Percentiles rank a stretch among this genome's conserved stretches.
Conservation (phyloP, 2,113 vertebrate species). For the Corythornis madagascariensis region DNA sequence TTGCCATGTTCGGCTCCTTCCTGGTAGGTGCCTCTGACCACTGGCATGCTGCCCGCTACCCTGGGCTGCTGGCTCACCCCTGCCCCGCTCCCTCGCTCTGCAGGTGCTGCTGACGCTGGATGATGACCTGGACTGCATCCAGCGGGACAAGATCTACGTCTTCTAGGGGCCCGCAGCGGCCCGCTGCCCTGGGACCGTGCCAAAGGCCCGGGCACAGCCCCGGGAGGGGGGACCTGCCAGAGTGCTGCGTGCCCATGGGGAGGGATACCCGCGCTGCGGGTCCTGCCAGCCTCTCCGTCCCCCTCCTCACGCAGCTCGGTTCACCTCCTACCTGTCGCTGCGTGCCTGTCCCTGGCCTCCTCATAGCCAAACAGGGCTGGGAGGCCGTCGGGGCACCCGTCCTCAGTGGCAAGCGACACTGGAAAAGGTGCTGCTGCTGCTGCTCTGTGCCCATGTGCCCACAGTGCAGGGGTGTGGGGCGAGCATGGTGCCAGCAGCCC, state of each 20-base stretch:
- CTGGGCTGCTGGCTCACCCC: not conserved
- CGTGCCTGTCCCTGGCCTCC: not conserved
- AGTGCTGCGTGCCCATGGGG: not conserved
- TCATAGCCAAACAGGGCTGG: not conserved
- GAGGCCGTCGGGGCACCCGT: not conserved
- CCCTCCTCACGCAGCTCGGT: not conserved
- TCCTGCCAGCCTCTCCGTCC: not conserved
- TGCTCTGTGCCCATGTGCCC: not conserved
- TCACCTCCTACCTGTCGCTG: not conserved
- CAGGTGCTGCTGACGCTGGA: constrained; percentile 96
- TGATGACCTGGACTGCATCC: constrained; percentile 90
- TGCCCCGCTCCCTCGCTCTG: fast-evolving
- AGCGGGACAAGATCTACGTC: constrained; percentile 95
- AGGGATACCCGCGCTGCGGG: not conserved
- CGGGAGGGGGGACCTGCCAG: not conserved
- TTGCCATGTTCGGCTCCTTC: constrained; percentile 98
- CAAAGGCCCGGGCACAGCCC: not conserved
- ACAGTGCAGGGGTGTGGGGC: fast-evolving
- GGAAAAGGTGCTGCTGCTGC: constrained; percentile 24
- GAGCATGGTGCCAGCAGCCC: not conserved
- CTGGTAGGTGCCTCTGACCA: constrained; percentile 75
- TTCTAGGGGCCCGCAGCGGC: constrained; percentile 73
- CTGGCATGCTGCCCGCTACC: fast-evolving
- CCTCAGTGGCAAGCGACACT: not conserved
- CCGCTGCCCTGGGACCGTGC: not conserved